Evolutionary conservation across 2,797 vertebrate genomes (phyloP).

Genomic region (Pyrocephalus nanus): DNA sequence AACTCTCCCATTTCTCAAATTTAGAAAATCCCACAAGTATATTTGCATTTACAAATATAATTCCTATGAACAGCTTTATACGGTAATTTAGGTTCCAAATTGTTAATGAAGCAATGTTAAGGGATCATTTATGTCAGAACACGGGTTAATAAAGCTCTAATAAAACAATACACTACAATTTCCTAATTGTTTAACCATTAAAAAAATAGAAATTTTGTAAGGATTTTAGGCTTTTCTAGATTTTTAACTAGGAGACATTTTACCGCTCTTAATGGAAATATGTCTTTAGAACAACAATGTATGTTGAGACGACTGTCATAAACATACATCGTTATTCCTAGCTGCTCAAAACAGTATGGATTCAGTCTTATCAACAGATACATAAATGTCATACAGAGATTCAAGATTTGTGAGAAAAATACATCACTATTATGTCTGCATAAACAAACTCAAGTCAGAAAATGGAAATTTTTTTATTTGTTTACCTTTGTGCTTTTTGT

Average conservation of each 20-base stretch:
- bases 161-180: not conserved
- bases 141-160: not conserved
- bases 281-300: not conserved
- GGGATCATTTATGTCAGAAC: not conserved
- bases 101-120: not conserved
- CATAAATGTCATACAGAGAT: not conserved
- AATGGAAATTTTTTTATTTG: not conserved
- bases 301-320: not conserved
- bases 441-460: not conserved
- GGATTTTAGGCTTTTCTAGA: not conserved
- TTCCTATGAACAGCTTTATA: not conserved
- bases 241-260: not conserved
- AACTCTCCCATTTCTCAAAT: not conserved
- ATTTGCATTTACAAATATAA: not conserved
- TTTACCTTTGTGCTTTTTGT: not conserved
- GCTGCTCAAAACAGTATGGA: not conserved
- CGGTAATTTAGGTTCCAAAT: not conserved
- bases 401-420: not conserved
- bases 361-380: not conserved
- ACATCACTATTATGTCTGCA: rapidly evolving
- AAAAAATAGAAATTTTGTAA: not conserved
- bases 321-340: not conserved
- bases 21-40: rapidly evolving
- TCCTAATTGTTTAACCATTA: not conserved
- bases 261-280: not conserved